Evolutionary conservation across 2,797 vertebrate genomes (phyloP), one percentile per base, ranked within the genome.

Genomic region (Acanthopagrus latus): DNA sequence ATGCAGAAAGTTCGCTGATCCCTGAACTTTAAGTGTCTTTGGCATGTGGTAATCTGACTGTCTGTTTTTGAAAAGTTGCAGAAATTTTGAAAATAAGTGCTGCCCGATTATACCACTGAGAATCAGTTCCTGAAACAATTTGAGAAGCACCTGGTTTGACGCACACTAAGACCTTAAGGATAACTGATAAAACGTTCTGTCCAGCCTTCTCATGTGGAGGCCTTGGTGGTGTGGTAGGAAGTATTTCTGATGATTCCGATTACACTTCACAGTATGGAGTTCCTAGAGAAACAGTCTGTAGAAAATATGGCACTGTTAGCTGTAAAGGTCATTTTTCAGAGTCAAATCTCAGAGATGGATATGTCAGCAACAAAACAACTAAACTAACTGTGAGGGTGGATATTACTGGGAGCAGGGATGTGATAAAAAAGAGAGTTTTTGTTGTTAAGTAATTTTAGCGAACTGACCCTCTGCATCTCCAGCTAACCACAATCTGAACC

Each of bases 251-350:
- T 68, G 59, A 29, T 68, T n/a, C n/a, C n/a, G n/a, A n/a, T n/a
- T n/a, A 10, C 41, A 43, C 38, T 51, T 73, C 20, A 29, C 16
- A 25, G 21, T 3, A 12, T 55, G 52, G 17, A 25, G 51, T 65
- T 69, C n/a, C 18, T 14, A 13, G 7, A 73, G 54, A 33, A 33
- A 46, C 18, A 65, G 56, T 65, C 20, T 60, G 21, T 7, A n/a
- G 16, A 57, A 29, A 7, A 27, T 18, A 60, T 25, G 23, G 20
- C 7, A 29, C 29, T 43, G 51, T 73, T 38, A 20, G 58, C 62
- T 75, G 71, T 68, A 86, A 85, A 89, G 85, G 82, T 71, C 58
- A 86, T 50, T 76, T 79, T 75, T 63, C n/a, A n/a, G n/a, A n/a
- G n/a, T n/a, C n/a, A 68, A 52, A 52, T 63, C 64, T 62, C n/a